phyloP scores from a whole-genome alignment of 2,797 vertebrate genomes.

The Trichosurus vulpecula region DNA sequence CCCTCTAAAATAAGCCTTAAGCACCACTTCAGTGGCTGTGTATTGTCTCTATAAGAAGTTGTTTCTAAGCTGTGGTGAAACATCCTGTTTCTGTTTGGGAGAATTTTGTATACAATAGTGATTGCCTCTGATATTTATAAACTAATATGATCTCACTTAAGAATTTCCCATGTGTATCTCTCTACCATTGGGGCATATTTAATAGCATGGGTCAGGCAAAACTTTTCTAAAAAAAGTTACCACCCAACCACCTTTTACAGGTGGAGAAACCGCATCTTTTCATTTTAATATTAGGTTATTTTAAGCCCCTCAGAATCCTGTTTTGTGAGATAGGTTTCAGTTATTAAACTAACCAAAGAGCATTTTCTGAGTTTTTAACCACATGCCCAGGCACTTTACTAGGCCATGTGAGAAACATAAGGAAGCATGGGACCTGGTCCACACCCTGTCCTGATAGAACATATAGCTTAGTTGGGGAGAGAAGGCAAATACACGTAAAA shows the following conservation, averaged over 20 bases:
- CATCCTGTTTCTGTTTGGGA: conserved; percentile 9
- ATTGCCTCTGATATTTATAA: conserved; percentile 14
- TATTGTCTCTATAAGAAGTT: conserved; percentile 45
- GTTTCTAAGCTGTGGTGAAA: conserved; percentile 46
- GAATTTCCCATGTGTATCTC: conserved; percentile 25
- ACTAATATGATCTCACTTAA: conserved; percentile 30
- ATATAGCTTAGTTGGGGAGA: background rate
- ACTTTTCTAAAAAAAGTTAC: conserved; percentile 32
- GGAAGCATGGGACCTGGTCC: background rate
- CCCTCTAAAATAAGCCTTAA: conserved; percentile 24
- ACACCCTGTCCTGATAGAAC: background rate
- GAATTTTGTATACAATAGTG: conserved; percentile 44
- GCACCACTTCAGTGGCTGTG: conserved; percentile 4
- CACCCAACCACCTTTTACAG: conserved; percentile 31
- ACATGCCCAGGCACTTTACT: background rate
- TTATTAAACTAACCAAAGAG: background rate
- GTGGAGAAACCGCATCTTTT: background rate
- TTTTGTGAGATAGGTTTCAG: background rate
- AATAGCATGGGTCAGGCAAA: conserved; percentile 12
- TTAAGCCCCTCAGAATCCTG: background rate
- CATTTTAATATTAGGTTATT: conserved; percentile 49
- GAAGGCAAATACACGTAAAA: background rate
- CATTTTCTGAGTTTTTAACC: background rate
- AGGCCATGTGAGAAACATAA: background rate
- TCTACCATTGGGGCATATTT: conserved; percentile 40